These are phyloP conservation scores for Trachymyrmex cornetzi DNA, from an alignment of 1,140 invertebrate genomes.

Conservation along the genomic window DNA sequence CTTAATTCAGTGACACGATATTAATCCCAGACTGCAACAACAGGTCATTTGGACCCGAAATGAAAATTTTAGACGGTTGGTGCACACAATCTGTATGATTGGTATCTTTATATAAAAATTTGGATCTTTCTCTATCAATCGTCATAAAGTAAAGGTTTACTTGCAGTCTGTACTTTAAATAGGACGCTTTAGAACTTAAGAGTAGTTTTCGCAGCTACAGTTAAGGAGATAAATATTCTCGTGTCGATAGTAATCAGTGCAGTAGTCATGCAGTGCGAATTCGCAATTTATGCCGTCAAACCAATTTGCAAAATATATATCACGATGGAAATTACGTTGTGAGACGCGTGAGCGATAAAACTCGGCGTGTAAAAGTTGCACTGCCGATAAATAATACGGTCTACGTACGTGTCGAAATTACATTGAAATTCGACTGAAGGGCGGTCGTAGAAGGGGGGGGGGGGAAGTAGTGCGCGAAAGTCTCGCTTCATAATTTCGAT, in stretches of 20 bases:
- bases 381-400: conserved; percentile 38
- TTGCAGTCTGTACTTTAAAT: no score
- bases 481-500: conserved; percentile 57
- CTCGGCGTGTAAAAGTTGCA: conserved; percentile 23
- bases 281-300: conserved; percentile 11
- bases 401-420: conserved; percentile 35
- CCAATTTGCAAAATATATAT: conserved; percentile 34
- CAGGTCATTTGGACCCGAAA: no score
- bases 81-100: no score
- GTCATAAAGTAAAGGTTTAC: no score
- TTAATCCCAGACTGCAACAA: neutral
- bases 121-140: no score
- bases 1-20: neutral
- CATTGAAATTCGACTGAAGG: conserved; percentile 23
- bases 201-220: no score
- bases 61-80: no score
- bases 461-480: conserved; percentile 1
- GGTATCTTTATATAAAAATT: no score
- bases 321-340: conserved; percentile 7
- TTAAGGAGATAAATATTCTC: neutral
- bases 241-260: neutral
- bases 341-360: conserved; percentile 24
- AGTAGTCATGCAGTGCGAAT: neutral
- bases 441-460: neutral
- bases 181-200: no score